Base-by-base conservation (phyloP, 2,113 vertebrate species). In the Cinclus cinclus region DNA sequence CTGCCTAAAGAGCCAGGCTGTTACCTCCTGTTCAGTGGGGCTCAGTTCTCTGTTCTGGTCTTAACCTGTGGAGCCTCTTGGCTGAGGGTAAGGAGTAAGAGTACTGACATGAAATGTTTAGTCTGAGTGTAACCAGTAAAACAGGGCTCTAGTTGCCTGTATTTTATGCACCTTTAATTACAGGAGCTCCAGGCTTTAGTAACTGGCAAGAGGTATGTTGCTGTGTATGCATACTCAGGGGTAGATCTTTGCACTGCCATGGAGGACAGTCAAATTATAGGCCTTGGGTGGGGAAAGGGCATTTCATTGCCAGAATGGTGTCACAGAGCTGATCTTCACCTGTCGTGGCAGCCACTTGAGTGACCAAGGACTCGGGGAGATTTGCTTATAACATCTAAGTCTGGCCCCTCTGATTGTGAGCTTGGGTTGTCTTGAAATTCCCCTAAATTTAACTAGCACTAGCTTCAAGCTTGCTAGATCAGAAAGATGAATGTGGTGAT, bases 321-420 rank as follows among this genome's bases (percentile, higher is more conserved):
- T 89, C 4, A 11, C 71, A 52, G 69, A 87, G 69, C 37, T 87
- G 25, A n/a, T 76, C 49, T 77, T 70, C 15, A 25, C 18, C 20
- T 75, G 6, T 13, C 25, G 24, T 25, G 42, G 22, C 28, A 75
- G 52, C 0, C 0, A 27, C 28, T 85, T 1, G 0, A 42, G 31
- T 18, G 50, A 44, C 31, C 16, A 22, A 19, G 25, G 16, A 28
- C 15, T 62, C 0, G 0, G 23, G 18, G 42, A 67, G 21, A 24
- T 15, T 69, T 30, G 42, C 44, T 87, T 89, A 5, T 42, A 64
- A 9, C 10, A 53, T 33, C 31, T 55, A 21, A 70, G 24, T 30
- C 49, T 84, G 27, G 20, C 9, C 31, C 16, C n/a, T 91, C 13
- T 15, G 16, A 15, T 9, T 35, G 37, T 69, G 42, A 53, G 8